These are phyloP conservation scores for Ephialtes manifestator DNA, from an alignment of 2,888 invertebrate species.

Conservation along the genomic window DNA sequence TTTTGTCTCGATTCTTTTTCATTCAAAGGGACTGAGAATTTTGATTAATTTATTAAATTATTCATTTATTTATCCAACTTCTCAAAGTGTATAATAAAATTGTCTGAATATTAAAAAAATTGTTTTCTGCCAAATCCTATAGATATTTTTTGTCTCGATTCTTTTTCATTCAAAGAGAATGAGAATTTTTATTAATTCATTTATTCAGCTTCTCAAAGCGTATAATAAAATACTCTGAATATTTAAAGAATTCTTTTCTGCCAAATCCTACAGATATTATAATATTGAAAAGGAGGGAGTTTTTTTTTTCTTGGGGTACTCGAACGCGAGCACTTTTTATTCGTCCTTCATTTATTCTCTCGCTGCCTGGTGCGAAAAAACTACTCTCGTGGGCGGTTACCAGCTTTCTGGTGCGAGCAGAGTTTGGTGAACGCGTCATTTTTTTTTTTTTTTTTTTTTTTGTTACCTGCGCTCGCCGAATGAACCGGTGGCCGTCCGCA, in stretches of 20 bases:
- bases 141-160: too few relatives aligned
- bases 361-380: conserved; percentile 27
- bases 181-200: too few relatives aligned
- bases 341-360: conserved; percentile 4
- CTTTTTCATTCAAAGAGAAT: too few relatives aligned
- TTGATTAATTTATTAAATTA: too few relatives aligned
- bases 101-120: too few relatives aligned
- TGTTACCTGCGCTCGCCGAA: conserved; percentile 68
- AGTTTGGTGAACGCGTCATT: conserved; percentile 62
- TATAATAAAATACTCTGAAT: too few relatives aligned
- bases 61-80: too few relatives aligned
- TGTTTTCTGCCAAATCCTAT: too few relatives aligned
- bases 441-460: conserved; percentile 47
- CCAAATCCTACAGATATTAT: neutral
- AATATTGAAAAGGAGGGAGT: neutral
- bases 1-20: too few relatives aligned
- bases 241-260: neutral
- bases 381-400: conserved; percentile 62
- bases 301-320: neutral
- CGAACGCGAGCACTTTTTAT: neutral
- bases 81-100: too few relatives aligned
- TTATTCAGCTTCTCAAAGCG: too few relatives aligned
- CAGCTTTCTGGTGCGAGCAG: conserved; percentile 20
- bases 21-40: too few relatives aligned
- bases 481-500: conserved; percentile 67